Percentiles rank a stretch among this genome's conserved stretches.
Evolutionary conservation across 1,140 invertebrate genomes (phyloP).

Genomic region (Pseudomyrmex concolor): DNA sequence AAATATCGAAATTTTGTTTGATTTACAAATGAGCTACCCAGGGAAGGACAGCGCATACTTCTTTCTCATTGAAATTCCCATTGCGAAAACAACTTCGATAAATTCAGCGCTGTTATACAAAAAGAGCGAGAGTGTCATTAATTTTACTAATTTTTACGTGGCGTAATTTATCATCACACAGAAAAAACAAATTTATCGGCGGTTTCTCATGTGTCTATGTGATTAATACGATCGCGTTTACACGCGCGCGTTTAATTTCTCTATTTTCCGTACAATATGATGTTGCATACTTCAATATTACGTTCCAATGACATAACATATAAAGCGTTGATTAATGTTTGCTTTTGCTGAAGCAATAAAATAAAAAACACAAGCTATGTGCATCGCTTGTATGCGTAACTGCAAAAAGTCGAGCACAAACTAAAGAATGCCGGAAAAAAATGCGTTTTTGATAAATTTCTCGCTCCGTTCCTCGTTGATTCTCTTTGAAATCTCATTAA

Average conservation of each 20-base stretch:
- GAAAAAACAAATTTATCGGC: not conserved
- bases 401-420: slow-evolving; percentile 18
- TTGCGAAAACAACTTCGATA: slow-evolving; percentile 8
- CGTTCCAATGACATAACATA: not conserved
- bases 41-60: not conserved
- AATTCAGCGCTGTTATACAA: slow-evolving; percentile 21
- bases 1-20: slow-evolving; percentile 65
- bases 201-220: not conserved
- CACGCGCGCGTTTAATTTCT: not conserved
- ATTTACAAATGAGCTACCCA: slow-evolving; percentile 57
- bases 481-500: slow-evolving; percentile 54
- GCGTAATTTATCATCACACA: slow-evolving; percentile 8
- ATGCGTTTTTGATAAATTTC: slow-evolving; percentile 36
- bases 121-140: slow-evolving; percentile 8
- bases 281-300: not conserved
- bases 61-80: slow-evolving; percentile 34
- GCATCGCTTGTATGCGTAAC: too few species aligned
- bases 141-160: slow-evolving; percentile 21
- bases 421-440: slow-evolving; percentile 1
- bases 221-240: not conserved
- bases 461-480: not conserved
- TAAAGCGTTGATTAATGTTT: slow-evolving; percentile 12
- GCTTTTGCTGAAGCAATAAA: not conserved
- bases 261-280: not conserved
- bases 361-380: not conserved